These are phyloP conservation scores for Drosophila algonquin DNA, from an alignment of 2,888 invertebrate genomes.

Conservation along the genomic window DNA sequence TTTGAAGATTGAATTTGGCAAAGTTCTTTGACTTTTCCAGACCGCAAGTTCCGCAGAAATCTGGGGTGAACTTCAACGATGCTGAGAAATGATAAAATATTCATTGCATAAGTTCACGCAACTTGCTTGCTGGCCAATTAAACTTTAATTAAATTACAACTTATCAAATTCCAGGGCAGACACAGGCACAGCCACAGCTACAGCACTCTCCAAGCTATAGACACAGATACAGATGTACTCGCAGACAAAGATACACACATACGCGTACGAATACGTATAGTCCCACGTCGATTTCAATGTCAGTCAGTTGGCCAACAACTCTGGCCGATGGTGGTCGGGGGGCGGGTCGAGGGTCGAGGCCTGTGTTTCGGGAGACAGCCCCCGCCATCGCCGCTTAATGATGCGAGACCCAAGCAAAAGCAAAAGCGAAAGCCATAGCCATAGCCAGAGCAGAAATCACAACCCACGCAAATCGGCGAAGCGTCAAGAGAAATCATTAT, in stretches of 20 bases:
- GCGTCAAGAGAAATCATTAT: constrained; percentile 55
- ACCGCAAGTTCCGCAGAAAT: neutral
- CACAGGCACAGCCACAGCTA: neutral
- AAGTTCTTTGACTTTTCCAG: neutral
- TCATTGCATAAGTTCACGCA: constrained; percentile 49
- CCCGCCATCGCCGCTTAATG: constrained; percentile 37
- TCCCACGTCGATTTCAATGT: constrained; percentile 52
- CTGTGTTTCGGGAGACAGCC: neutral
- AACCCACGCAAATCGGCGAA: constrained; percentile 50
- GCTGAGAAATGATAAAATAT: constrained; percentile 28
- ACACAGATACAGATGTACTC: neutral
- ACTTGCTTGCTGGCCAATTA: constrained; percentile 64
- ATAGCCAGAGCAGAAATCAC: constrained; percentile 49
- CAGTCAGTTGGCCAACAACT: constrained; percentile 45
- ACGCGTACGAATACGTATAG: constrained; percentile 5
- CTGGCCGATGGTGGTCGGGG: neutral
- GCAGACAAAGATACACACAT: constrained; percentile 23
- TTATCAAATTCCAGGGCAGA: constrained; percentile 40
- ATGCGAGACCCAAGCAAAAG: constrained; percentile 31
- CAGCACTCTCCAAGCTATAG: constrained; percentile 19
- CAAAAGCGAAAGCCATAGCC: constrained; percentile 36
- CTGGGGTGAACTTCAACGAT: neutral
- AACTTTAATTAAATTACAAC: constrained; percentile 69
- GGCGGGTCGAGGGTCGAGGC: constrained; percentile 31
- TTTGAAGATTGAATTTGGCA: neutral